Conservation (phyloP, 2,797 vertebrate species). For the Crocodylus rhombifer region DNA sequence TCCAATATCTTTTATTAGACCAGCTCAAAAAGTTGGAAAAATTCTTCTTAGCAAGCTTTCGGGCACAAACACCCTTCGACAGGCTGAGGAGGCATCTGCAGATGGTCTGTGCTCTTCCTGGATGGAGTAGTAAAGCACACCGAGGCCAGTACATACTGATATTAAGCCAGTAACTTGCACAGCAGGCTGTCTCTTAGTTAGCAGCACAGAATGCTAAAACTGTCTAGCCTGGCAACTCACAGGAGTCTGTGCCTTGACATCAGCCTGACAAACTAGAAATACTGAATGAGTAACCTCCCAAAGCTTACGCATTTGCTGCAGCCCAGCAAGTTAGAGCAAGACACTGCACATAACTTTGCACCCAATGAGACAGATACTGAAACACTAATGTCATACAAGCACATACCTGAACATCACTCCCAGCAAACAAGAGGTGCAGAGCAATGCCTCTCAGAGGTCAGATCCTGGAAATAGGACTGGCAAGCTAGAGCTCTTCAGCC, state of each 20-base stretch:
- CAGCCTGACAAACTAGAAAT: neutral
- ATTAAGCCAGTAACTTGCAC: neutral
- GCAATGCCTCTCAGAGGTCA: neutral
- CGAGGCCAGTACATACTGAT: too few species aligned
- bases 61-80: too few species aligned
- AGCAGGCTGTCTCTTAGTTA: neutral
- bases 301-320: conserved; percentile 26
- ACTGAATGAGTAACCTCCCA: neutral
- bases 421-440: neutral
- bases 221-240: conserved; percentile 13
- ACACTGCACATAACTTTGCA: conserved; percentile 20
- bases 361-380: conserved; percentile 35
- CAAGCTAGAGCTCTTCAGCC: neutral
- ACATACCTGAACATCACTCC: neutral
- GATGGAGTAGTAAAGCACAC: too few species aligned
- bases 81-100: too few species aligned
- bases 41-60: too few species aligned
- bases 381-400: neutral
- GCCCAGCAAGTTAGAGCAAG: conserved; percentile 49
- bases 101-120: too few species aligned
- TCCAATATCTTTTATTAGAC: too few species aligned
- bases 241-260: conserved; percentile 47
- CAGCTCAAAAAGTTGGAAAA: too few species aligned
- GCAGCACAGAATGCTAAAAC: neutral
- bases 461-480: neutral